Percentiles rank a stretch among this genome's conserved stretches.
phyloP scores from a whole-genome alignment of 2,888 invertebrate genomes.

The Netelia melanura region DNA sequence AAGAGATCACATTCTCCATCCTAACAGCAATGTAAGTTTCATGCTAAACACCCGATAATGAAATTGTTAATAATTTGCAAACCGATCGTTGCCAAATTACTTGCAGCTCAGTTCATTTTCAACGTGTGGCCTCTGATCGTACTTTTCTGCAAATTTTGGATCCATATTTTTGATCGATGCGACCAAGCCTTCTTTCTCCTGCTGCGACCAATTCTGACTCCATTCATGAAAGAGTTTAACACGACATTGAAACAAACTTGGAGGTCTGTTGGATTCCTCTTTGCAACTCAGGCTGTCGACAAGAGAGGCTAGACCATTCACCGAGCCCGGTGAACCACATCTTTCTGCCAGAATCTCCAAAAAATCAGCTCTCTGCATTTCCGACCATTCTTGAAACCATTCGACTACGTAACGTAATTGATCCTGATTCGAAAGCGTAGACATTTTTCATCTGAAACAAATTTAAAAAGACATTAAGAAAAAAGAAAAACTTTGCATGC shows the following conservation, averaged over 20 bases:
- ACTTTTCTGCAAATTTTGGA: constrained; percentile 89
- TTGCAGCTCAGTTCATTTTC: constrained; percentile 64
- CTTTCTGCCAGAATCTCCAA: constrained; percentile 90
- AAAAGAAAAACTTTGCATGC: not conserved
- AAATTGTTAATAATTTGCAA: not conserved
- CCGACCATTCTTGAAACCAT: constrained; percentile 96
- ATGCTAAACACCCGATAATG: not conserved
- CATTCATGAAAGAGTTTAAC: constrained; percentile 94
- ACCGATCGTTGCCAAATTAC: constrained; percentile 6
- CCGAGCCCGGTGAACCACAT: constrained; percentile 87
- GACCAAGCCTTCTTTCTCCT: constrained; percentile 90
- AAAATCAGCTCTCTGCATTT: constrained; percentile 94
- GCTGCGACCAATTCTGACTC: constrained; percentile 92
- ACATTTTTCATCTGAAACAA: constrained; percentile 79
- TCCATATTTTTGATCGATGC: constrained; percentile 90
- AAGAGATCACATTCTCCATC: constrained; percentile 36
- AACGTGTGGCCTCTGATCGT: constrained; percentile 80
- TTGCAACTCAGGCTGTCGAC: constrained; percentile 89
- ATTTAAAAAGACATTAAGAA: not conserved
- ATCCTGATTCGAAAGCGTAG: constrained; percentile 87
- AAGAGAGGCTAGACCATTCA: constrained; percentile 91
- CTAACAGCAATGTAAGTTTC: not conserved
- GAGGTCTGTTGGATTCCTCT: constrained; percentile 88
- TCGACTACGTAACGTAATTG: constrained; percentile 93
- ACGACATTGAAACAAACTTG: constrained; percentile 93